Base-by-base conservation (phyloP, 2,888 invertebrate species). In the Campoplex capitator region DNA sequence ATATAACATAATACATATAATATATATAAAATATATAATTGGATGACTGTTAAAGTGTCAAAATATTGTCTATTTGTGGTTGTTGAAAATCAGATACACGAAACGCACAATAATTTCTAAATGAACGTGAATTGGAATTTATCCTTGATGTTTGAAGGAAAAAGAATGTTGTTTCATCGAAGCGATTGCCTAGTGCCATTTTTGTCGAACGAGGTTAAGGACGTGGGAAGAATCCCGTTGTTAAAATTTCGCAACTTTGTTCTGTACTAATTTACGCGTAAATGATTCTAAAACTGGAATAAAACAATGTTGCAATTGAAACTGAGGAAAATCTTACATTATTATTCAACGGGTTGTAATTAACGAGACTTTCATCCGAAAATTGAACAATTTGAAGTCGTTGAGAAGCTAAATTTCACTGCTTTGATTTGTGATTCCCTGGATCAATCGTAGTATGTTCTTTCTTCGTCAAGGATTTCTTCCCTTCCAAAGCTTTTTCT, bases 401-500 rank as follows among this genome's bases (percentile, higher is more conserved):
- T 65, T 28, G n/a, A 23, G 11, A 3, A 56, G 3, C 0, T 56
- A 3, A 16, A 48, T 75, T 81, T 88, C 65, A 84, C 70, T 71
- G 68, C 32, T 78, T 32, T 38, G 88, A 87, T 51, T 80, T 45
- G 32, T 81, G 75, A 48, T 75, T 76, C 38, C 79, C 77, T 11
- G 75, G n/a, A 3, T 48, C 2, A 13, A 13, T 13, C 3, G 88
- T 74, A 9, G 54, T 92, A 88, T 95, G 92, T 84, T 95, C 95
- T 11, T 95, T 96, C 9, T 95, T 96, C 0, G 95, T 95, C 35
- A 96, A 91, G 74, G 95, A 94, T 68, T 91, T 92, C 81, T 95
- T 96, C 3, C 95, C 95, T 28, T 94, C 95, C 13, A 93, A 84
- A 0, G 96, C 96, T 84, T 95, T 93, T 1, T 96, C 95, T 75